Percentiles rank a stretch among this genome's conserved stretches.
These are phyloP conservation scores for Odobenus rosmarus DNA, from an alignment of 2,113 vertebrate genomes.

Conservation along the genomic window DNA sequence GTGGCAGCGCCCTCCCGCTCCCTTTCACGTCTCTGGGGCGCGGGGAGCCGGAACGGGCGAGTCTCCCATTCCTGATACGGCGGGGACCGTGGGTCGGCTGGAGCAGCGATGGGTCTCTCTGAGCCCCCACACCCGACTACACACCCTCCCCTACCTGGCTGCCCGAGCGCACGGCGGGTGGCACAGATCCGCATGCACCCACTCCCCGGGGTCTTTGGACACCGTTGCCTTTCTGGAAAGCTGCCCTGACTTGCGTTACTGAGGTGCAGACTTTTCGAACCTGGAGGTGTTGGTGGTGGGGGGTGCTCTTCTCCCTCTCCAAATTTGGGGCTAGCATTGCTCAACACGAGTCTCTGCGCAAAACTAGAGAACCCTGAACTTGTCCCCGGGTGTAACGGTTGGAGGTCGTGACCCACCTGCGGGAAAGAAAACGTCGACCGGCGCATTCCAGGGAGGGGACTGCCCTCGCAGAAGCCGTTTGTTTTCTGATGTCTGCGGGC, in stretches of 20 bases:
- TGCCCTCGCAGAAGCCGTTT: neutral
- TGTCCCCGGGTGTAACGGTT: accelerated
- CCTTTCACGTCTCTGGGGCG: accelerated
- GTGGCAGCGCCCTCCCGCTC: neutral
- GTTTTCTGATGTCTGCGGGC: neutral
- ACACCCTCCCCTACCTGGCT: neutral
- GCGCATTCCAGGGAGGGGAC: too few relatives aligned
- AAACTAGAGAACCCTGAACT: neutral
- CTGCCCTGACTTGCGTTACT: neutral
- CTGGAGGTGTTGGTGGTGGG: neutral
- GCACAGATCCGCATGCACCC: neutral
- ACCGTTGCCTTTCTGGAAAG: neutral
- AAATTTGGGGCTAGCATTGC: neutral
- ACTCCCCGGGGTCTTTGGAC: neutral
- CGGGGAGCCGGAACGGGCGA: accelerated
- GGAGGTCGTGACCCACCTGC: neutral
- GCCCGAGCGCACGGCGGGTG: too few relatives aligned
- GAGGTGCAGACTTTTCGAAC: neutral
- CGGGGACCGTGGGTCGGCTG: accelerated
- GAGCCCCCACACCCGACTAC: neutral
- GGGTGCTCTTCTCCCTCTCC: neutral
- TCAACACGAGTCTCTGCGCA: neutral
- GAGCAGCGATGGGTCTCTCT: neutral
- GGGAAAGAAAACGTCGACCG: neutral
- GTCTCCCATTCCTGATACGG: neutral